Conservation (phyloP, 2,113 vertebrate species). For the Eulemur rufifrons region DNA sequence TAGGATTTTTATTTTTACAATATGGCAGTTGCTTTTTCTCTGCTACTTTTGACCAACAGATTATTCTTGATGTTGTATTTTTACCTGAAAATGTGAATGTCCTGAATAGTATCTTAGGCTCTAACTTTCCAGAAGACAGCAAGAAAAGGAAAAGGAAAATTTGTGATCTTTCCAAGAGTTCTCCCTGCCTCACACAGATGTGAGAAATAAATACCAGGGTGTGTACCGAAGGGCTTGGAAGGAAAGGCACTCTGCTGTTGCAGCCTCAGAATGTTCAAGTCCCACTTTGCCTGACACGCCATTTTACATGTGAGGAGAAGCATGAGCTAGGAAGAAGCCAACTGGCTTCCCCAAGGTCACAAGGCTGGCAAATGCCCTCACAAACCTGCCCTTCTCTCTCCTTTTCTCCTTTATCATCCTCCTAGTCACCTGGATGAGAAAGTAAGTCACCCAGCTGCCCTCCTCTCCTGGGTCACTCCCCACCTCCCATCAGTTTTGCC, state of each 20-base stretch:
- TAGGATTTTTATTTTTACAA: neutral
- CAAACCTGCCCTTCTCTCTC: neutral
- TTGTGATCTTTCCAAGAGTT: neutral
- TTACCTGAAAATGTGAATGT: neutral
- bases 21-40: neutral
- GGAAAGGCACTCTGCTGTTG: neutral
- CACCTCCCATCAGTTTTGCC: neutral
- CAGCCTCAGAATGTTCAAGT: accelerated
- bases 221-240: neutral
- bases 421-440: neutral
- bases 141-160: neutral
- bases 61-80: neutral
- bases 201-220: neutral
- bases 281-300: neutral
- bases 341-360: neutral
- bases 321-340: neutral
- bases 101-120: neutral
- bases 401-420: neutral
- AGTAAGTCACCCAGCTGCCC: neutral
- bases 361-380: neutral
- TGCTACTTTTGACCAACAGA: neutral
- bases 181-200: no score
- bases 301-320: neutral
- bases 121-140: neutral
- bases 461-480: no score